Evolutionary conservation across 2,113 vertebrate species (phyloP).

Genomic region (Proteles cristata): DNA sequence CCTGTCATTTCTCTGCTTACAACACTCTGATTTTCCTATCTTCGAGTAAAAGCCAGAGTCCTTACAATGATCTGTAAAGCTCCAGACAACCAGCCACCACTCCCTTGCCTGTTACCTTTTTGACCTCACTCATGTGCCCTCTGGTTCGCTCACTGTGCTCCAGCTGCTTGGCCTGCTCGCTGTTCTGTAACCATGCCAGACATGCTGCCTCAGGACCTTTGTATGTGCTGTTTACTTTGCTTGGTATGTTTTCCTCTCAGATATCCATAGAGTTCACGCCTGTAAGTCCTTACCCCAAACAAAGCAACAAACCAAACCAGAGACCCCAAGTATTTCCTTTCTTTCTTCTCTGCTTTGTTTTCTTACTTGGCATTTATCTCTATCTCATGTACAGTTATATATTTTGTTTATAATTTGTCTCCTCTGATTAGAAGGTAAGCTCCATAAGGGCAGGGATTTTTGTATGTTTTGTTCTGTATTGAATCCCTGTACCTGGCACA

Average conservation of each 20-base stretch:
- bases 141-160: background rate
- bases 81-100: rapidly evolving
- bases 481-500: background rate
- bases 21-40: background rate
- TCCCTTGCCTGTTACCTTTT: background rate
- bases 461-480: background rate
- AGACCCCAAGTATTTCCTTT: background rate
- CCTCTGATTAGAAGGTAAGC: background rate
- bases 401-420: background rate
- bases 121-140: background rate
- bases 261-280: background rate
- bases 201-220: conserved; percentile 4
- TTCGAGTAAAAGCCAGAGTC: background rate
- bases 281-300: background rate
- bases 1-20: background rate
- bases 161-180: background rate
- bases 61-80: background rate
- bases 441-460: background rate
- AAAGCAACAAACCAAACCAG: background rate
- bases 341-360: background rate
- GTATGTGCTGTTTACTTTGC: background rate
- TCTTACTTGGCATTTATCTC: conserved; percentile 19
- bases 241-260: background rate
- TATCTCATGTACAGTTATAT: background rate
- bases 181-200: background rate